phyloP scores from a whole-genome alignment of 2,113 vertebrate genomes.

The Acrocephalus arundinaceus region DNA sequence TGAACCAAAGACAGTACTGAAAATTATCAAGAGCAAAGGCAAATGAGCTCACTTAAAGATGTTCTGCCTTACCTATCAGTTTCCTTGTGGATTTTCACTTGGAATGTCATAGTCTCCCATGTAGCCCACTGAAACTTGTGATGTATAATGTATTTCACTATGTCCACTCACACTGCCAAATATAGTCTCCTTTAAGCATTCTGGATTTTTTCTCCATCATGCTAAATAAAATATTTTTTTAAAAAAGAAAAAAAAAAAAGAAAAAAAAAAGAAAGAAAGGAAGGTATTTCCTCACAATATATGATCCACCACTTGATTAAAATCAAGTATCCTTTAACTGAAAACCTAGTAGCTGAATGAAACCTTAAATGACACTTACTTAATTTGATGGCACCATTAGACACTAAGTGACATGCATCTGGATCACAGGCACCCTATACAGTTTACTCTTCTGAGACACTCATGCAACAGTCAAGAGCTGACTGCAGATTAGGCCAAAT shows the following conservation, averaged over 20 bases:
- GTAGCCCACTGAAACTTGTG: background rate
- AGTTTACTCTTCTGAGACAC: background rate
- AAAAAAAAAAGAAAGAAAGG: background rate
- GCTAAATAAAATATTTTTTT: background rate
- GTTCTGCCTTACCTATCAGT: background rate
- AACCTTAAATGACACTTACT: background rate
- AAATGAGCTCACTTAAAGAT: background rate
- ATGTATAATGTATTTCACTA: background rate
- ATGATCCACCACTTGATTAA: background rate
- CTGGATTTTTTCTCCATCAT: background rate
- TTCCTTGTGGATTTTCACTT: background rate
- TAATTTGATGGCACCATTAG: background rate
- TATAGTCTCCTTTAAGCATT: background rate
- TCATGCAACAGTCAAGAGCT: background rate
- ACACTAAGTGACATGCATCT: background rate
- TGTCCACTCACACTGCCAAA: background rate
- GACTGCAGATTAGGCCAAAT: background rate
- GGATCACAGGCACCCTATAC: background rate
- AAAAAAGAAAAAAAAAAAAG: background rate
- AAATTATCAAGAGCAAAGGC: conserved; percentile 17
- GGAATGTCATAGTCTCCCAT: background rate
- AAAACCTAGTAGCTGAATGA: background rate
- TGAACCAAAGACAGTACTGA: conserved; percentile 18
- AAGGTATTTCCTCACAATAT: background rate
- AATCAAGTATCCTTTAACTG: background rate